Evolutionary conservation across 2,113 vertebrate genomes (phyloP).

Genomic region (Pachycephala philippinensis): DNA sequence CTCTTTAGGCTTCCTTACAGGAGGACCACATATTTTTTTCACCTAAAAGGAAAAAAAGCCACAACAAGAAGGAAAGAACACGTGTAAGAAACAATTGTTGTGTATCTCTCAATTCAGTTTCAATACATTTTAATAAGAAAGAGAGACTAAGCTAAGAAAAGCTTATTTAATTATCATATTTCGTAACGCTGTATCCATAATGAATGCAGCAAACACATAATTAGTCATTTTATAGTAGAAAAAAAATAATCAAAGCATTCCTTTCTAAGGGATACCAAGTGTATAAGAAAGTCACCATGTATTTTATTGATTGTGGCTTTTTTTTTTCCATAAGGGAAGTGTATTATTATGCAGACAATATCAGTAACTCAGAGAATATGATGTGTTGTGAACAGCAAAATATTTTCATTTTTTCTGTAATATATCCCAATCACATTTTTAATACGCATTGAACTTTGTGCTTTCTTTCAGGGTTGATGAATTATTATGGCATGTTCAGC

Average conservation of each 20-base stretch:
- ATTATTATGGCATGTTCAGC: background rate
- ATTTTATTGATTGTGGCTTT: background rate
- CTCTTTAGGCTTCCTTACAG: conserved; percentile 64
- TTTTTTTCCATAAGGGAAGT: background rate
- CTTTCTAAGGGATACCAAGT: background rate
- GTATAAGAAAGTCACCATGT: background rate
- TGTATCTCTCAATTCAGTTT: background rate
- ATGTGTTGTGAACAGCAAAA: background rate
- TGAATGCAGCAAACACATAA: background rate
- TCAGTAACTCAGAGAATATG: background rate
- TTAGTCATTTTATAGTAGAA: background rate
- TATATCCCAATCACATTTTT: background rate
- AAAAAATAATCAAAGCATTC: background rate
- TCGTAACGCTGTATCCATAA: background rate
- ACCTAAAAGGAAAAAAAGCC: conserved; percentile 67
- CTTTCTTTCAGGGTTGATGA: background rate
- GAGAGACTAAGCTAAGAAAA: background rate
- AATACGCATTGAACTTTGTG: background rate
- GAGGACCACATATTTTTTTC: conserved; percentile 78
- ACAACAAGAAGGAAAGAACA: background rate
- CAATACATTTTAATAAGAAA: background rate
- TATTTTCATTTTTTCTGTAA: background rate
- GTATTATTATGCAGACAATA: background rate
- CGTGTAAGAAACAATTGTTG: background rate
- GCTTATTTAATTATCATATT: background rate